These are phyloP conservation scores for Nudaria mundana DNA, from an alignment of 2,888 invertebrate genomes.

Conservation along the genomic window DNA sequence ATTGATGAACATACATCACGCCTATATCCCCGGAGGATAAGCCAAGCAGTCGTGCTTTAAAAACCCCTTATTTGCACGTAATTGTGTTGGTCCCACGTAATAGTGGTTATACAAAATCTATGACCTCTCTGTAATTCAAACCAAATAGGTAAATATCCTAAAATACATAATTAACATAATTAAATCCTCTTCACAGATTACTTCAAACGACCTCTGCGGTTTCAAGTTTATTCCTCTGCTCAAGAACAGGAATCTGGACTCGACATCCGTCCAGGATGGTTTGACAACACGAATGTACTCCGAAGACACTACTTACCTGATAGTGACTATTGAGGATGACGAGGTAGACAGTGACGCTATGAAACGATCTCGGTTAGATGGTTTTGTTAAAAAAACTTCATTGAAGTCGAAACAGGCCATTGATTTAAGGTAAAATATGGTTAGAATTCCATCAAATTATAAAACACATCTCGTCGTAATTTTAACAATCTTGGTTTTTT, in stretches of 20 bases:
- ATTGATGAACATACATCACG: no score
- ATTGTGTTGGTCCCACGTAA: no score
- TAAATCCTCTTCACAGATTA: no score
- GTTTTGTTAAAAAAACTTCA: conserved; percentile 41
- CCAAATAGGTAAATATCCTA: no score
- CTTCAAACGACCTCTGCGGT: conserved; percentile 44
- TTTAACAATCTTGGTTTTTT: no score
- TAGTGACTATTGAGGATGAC: conserved; percentile 59
- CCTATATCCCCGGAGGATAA: no score
- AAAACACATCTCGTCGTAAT: no score
- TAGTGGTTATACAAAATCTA: no score
- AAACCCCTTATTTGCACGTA: no score
- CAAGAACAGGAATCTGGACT: conserved; percentile 26
- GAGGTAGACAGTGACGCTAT: conserved; percentile 36
- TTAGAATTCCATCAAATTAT: neutral
- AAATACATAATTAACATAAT: no score
- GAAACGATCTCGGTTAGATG: conserved; percentile 45
- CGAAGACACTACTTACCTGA: conserved; percentile 59
- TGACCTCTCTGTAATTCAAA: no score
- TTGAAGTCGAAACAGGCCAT: conserved; percentile 54
- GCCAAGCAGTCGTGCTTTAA: no score
- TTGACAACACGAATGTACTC: conserved; percentile 49
- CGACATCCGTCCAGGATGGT: conserved; percentile 41
- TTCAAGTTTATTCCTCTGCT: conserved; percentile 57
- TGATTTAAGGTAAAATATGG: conserved; percentile 52